Evolutionary conservation across 1,140 invertebrate species (phyloP), one percentile per base, ranked within the genome.

Genomic region (Atta colombica): DNA sequence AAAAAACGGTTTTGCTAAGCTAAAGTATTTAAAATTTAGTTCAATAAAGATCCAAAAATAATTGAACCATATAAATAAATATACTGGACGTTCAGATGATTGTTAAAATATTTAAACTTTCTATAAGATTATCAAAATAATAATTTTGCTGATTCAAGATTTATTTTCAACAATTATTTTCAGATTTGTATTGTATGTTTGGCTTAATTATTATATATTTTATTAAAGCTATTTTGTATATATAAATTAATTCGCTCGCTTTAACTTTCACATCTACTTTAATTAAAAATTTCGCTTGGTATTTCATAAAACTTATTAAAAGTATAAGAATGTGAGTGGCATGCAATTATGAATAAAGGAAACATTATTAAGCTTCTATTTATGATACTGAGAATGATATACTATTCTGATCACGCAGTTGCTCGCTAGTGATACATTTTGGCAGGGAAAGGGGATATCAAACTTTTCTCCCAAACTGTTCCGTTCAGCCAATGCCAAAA

Each of bases 401-500:
- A 72, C 53, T 18, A 39, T 58, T 58, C 61, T 58, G 51, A 16
- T 12, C 31, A 69, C 14, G 21, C 60, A 16, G 35, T 45, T 18
- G 75, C 39, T 16, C 31, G n/a, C 49, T 66, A 21, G 16, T 45
- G 55, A 81, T 72, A 58, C 28, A 72, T 58, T 72, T 25, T 31
- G 31, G 16, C 66, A 21, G 8, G 45, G 1, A 10, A 10, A 2
- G 2, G 39, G 8, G 39, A 0, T 35, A 31, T 81, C 65, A 28
- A 72, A 81, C 35, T 72, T 81, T 81, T 81, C 51, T 71, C 39
- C n/a, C 65, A 58, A 51, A 69, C 12, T 21, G 25, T 7, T 49
- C 21, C 28, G 25, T 51, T 78, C 60, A 21, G 31, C 74, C 77
- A 55, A 69, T 55, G 51, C 66, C 78, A 58, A 72, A 81, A 81